Base-by-base conservation (phyloP, 2,113 vertebrate species). In the Deroptyus accipitrinus region DNA sequence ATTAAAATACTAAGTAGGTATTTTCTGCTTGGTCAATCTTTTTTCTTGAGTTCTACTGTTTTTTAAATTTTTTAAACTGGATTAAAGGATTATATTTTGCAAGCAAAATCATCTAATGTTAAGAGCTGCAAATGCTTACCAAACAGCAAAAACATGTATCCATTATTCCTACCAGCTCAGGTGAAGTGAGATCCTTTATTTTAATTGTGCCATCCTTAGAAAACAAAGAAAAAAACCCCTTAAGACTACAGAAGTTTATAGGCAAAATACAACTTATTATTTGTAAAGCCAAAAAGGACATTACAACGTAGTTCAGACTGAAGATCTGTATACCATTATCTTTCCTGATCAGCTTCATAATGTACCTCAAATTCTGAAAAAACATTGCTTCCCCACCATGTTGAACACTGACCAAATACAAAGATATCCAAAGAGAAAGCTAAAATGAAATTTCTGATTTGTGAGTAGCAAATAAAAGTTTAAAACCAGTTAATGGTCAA, bases 81-180 rank as follows among this genome's bases (percentile, higher is more conserved):
- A 61, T 83, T 57, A 75, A 86, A 33, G 3, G 10, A 81, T 31
- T 79, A 5, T 11, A 54, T 67, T 96, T 94, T 95, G 31, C 89
- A 95, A 88, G 74, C 17, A 94, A 91, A 28, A 44, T 6, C 48
- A 81, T n/a, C 13, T 25, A 86, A 68, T 10, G 4, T 68, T 84
- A 95, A 94, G 57, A 77, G 48, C 9, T 74, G 19, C 37, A 94
- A 91, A 94, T 66, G 93, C 98, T 98, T 97, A 99, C 99, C 99
- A 99, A 98, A 97, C 99, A 99, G 97, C 99, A 99, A 97, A 99
- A 99, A 97, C 99, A 99, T 0, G 99, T 99, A 97, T 99, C 99
- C 97, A 99, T 99, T 97, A 99, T 99, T 30, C 99, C 99, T 77
- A 99, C 98, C 37, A 99, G 98, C 94, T 99, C 99, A 62, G 99